Evolutionary conservation across 2,113 vertebrate genomes (phyloP).

Genomic region (Silurus meridionalis): DNA sequence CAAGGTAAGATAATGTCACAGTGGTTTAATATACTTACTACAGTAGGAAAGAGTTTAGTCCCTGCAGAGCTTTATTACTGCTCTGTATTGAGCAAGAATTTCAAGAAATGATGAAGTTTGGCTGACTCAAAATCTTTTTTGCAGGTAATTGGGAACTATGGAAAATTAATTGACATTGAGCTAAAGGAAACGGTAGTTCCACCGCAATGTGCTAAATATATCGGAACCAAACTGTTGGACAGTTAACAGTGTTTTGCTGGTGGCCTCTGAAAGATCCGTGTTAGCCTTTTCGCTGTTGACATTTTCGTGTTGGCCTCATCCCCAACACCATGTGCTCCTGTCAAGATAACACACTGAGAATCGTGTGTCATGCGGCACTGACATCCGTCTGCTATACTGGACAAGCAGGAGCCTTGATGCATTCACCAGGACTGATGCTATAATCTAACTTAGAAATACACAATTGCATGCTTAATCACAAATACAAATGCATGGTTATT

Average conservation of each 20-base stretch:
- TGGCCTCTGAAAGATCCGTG: constrained; percentile 27
- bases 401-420: constrained; percentile 21
- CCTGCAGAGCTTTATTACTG: constrained; percentile 18
- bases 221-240: not conserved
- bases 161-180: constrained; percentile 9
- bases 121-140: not conserved
- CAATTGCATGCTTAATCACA: constrained; percentile 13
- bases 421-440: constrained; percentile 11
- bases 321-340: not conserved
- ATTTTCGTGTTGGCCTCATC: constrained; percentile 13
- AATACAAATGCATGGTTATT: constrained; percentile 19
- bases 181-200: not conserved
- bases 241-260: constrained; percentile 4
- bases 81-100: constrained; percentile 16
- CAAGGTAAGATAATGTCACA: constrained; percentile 18
- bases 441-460: not conserved
- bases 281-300: constrained; percentile 24
- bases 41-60: not conserved
- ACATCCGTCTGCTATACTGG: constrained; percentile 26
- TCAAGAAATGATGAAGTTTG: not conserved
- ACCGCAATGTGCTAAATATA: constrained; percentile 5
- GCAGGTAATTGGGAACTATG: not conserved
- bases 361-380: constrained; percentile 39
- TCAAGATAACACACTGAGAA: constrained; percentile 44
- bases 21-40: not conserved